Conservation (phyloP, 2,888 invertebrate species). For the Spicauda simplicius region DNA sequence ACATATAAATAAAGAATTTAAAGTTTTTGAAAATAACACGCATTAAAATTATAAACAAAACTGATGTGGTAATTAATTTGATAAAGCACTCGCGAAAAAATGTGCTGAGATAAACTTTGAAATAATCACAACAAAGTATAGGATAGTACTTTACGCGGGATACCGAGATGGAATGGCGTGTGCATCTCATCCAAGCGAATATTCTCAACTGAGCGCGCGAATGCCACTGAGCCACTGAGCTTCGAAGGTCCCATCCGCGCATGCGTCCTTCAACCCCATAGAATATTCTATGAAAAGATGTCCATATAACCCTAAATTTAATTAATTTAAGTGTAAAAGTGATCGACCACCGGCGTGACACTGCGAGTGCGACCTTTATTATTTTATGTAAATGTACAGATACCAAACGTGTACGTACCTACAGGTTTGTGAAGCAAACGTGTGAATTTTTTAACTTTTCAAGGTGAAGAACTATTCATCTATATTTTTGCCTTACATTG, state of each 20-base stretch:
- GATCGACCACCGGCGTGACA: conserved; percentile 34
- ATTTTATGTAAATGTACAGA: conserved; percentile 17
- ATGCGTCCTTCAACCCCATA: conserved; percentile 52
- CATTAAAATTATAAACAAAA: too few relatives aligned
- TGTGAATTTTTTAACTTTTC: too few relatives aligned
- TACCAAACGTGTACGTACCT: not conserved
- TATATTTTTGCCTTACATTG: too few relatives aligned
- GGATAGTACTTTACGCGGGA: conserved; percentile 23
- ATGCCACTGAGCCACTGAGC: conserved; percentile 4
- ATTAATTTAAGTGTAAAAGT: conserved; percentile 49
- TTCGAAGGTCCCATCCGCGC: conserved; percentile 44
- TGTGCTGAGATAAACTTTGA: conserved; percentile 11
- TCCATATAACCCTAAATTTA: conserved; percentile 46
- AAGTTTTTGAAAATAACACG: not conserved
- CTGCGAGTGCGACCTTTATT: conserved; percentile 27
- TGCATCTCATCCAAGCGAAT: not conserved
- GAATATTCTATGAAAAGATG: conserved; percentile 55
- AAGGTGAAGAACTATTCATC: too few relatives aligned
- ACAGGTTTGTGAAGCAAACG: not conserved
- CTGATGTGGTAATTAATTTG: not conserved
- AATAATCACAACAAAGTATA: not conserved
- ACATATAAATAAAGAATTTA: not conserved
- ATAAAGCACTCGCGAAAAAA: not conserved
- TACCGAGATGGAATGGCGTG: not conserved
- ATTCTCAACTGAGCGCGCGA: conserved; percentile 25